Percentiles rank a stretch among this genome's conserved stretches.
phyloP scores from a whole-genome alignment of 2,797 vertebrate genomes.

The Tauraco hartlaubi region DNA sequence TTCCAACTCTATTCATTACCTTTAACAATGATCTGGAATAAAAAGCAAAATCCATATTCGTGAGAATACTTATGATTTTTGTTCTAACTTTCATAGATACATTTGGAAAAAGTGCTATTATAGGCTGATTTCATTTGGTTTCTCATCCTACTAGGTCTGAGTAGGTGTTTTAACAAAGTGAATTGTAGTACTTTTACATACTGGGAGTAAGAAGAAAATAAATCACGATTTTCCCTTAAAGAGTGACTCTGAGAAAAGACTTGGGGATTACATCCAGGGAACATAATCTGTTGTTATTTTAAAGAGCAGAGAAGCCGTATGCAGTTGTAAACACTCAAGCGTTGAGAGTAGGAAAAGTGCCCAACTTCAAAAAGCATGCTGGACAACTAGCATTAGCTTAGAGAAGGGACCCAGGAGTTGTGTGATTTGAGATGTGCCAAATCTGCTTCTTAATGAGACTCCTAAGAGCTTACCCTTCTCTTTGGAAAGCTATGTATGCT shows the following conservation, averaged over 20 bases:
- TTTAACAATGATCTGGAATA: constrained; percentile 9
- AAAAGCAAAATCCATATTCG: constrained; percentile 17
- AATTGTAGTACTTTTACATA: not conserved
- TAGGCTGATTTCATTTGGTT: not conserved
- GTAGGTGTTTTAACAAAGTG: not conserved
- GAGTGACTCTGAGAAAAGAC: not conserved
- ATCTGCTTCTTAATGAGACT: not conserved
- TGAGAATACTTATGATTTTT: not conserved
- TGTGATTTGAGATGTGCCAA: not conserved
- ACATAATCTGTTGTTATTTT: not conserved
- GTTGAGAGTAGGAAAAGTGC: not conserved
- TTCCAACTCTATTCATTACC: not conserved
- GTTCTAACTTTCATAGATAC: not conserved
- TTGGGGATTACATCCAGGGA: not conserved
- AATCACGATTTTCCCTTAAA: accelerated
- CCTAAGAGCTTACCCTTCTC: not conserved
- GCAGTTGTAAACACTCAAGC: not conserved
- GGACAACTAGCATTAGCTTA: not conserved
- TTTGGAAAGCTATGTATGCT: not conserved
- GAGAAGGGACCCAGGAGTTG: not conserved
- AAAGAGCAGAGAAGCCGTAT: not conserved
- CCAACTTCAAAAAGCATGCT: not conserved
- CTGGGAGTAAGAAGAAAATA: not conserved
- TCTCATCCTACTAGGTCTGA: not conserved
- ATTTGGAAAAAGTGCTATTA: not conserved